A percentile compares a stretch with the other conserved stretches of the same genome.
phyloP scores from a whole-genome alignment of 2,797 vertebrate species.

The Pseudochromis fuscus region DNA sequence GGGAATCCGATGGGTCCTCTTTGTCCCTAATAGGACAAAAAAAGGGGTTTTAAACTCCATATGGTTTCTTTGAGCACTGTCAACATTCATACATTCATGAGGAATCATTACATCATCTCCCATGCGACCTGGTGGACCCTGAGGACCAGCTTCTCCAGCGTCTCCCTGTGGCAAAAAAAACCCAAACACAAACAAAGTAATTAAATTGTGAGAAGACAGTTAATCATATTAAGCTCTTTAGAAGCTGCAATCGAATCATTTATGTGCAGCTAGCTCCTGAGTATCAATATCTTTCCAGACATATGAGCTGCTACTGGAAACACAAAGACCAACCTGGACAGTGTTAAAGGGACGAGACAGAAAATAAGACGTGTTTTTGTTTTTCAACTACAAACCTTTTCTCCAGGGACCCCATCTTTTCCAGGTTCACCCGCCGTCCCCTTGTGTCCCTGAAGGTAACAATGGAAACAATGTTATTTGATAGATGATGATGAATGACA shows the following conservation, averaged over 20 bases:
- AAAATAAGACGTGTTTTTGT: neutral
- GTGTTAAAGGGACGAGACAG: neutral
- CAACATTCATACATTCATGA: neutral
- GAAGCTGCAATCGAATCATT: slow-evolving; percentile 8
- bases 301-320: neutral
- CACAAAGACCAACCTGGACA: neutral
- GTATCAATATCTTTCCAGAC: neutral
- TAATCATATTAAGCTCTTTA: slow-evolving; percentile 31
- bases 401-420: slow-evolving; percentile 77
- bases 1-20: slow-evolving; percentile 84
- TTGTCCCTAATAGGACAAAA: slow-evolving; percentile 79
- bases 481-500: too few relatives aligned
- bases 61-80: neutral
- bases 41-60: too few relatives aligned
- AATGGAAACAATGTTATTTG: too few relatives aligned
- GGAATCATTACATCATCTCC: slow-evolving; percentile 79
- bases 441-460: slow-evolving; percentile 80
- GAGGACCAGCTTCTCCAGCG: slow-evolving; percentile 73
- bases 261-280: neutral
- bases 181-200: slow-evolving; percentile 16
- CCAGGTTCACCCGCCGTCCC: slow-evolving; percentile 81
- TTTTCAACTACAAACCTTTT: slow-evolving; percentile 73
- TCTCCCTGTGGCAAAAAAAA: slow-evolving; percentile 77
- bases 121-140: slow-evolving; percentile 81
- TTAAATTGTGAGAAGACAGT: neutral